Percentiles rank a stretch among this genome's conserved stretches.
Evolutionary conservation across 2,888 invertebrate species (phyloP).

Genomic region (Drosophila nigricruria): DNA sequence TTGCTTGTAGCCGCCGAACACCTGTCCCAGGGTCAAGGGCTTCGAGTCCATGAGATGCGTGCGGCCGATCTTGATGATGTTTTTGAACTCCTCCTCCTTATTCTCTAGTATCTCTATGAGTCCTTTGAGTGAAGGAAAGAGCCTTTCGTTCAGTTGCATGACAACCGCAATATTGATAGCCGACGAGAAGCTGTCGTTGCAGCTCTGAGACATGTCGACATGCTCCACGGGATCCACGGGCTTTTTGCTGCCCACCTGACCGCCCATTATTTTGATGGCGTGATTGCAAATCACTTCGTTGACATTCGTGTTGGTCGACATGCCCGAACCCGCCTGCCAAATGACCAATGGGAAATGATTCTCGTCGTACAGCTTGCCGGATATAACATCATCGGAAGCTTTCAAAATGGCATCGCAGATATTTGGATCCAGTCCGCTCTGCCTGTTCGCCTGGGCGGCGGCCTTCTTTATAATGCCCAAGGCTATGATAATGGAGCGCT

Average conservation of each 20-base stretch:
- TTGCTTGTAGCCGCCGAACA: constrained; percentile 96
- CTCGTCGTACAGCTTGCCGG: constrained; percentile 93
- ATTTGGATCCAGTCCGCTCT: constrained; percentile 93
- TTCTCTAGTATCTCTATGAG: constrained; percentile 89
- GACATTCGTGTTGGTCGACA: constrained; percentile 99
- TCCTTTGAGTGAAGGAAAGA: constrained; percentile 91
- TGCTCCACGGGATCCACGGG: constrained; percentile 99
- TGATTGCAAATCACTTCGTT: constrained; percentile 96
- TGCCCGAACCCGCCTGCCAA: constrained; percentile 99
- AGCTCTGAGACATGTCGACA: constrained; percentile 98
- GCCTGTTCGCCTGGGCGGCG: constrained; percentile 95
- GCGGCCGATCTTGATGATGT: constrained; percentile 97
- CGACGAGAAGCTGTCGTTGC: constrained; percentile 98
- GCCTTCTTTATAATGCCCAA: constrained; percentile 98
- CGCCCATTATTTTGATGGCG: constrained; percentile 94
- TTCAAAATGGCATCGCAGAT: constrained; percentile 93
- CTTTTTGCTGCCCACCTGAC: constrained; percentile 94
- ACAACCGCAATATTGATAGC: constrained; percentile 99
- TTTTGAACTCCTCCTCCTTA: constrained; percentile 93
- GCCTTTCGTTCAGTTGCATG: constrained; percentile 91
- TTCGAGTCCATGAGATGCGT: constrained; percentile 95
- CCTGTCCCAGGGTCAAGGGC: constrained; percentile 97
- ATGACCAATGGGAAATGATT: constrained; percentile 97
- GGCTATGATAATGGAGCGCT: constrained; percentile 95
- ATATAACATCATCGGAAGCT: constrained; percentile 97